These are phyloP conservation scores for Syrmaticus mikado DNA, from an alignment of 2,113 vertebrate genomes.

Conservation along the genomic window DNA sequence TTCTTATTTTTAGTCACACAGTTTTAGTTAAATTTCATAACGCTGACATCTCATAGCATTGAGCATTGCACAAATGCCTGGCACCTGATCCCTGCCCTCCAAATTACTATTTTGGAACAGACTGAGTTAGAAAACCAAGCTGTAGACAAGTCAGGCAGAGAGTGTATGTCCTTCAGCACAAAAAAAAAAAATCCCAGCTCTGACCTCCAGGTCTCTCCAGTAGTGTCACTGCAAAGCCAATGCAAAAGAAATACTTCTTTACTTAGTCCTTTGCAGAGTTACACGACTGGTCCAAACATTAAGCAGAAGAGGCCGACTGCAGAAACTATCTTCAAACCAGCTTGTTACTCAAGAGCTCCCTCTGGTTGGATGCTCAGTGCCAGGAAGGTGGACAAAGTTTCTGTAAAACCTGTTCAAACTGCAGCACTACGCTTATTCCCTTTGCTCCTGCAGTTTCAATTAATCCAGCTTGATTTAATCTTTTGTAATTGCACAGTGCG, in stretches of 20 bases:
- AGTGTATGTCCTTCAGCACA: background rate
- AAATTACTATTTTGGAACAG: background rate
- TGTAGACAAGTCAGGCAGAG: background rate
- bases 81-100: background rate
- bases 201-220: background rate
- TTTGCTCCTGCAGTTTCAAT: background rate
- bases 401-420: background rate
- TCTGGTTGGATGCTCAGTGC: background rate
- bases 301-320: background rate
- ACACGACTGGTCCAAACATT: background rate
- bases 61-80: background rate
- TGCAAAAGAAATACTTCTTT: background rate
- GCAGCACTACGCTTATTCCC: background rate
- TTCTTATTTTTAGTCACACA: background rate
- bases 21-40: background rate
- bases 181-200: background rate
- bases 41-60: background rate
- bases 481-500: background rate
- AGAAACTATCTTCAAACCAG: background rate
- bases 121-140: background rate
- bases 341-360: background rate
- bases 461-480: constrained; percentile 14
- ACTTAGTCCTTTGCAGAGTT: background rate
- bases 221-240: background rate
- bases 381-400: background rate